Percentiles rank a stretch among this genome's conserved stretches.
Conservation (phyloP, 1,140 invertebrate species). For the Conopomorpha cramerella region DNA sequence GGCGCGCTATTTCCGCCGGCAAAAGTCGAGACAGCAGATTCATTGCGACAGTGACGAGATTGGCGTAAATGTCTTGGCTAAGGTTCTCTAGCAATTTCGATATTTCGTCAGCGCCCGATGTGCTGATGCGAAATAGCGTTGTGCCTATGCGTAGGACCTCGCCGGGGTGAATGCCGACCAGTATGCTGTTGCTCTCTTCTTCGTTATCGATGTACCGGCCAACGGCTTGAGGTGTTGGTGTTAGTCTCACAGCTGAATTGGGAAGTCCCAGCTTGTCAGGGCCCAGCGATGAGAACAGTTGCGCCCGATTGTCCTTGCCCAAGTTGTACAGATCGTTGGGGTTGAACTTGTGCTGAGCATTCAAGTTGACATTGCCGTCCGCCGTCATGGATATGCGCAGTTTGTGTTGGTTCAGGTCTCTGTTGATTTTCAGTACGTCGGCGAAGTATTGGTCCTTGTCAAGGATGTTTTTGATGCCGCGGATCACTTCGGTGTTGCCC, state of each 20-base stretch:
- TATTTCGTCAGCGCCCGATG: constrained; percentile 31
- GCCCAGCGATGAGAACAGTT: constrained; percentile 30
- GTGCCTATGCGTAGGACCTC: constrained; percentile 36
- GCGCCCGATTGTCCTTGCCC: constrained; percentile 18
- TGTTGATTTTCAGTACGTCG: constrained; percentile 41
- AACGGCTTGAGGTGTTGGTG: constrained; percentile 14
- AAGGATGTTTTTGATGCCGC: constrained; percentile 35
- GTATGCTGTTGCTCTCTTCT: constrained; percentile 18
- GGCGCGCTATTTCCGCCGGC: constrained; percentile 27
- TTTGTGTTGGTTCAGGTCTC: constrained; percentile 41
- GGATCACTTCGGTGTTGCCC: constrained; percentile 49
- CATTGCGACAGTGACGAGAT: constrained; percentile 36
- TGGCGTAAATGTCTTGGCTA: constrained; percentile 32
- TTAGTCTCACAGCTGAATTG: constrained; percentile 28
- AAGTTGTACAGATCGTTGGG: constrained; percentile 32
- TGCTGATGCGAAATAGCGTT: constrained; percentile 26
- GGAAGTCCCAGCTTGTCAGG: constrained; percentile 14
- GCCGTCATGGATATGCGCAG: constrained; percentile 45
- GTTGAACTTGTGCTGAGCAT: constrained; percentile 36
- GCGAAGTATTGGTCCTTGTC: constrained; percentile 50
- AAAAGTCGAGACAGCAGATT: constrained; percentile 32
- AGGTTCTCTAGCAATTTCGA: constrained; percentile 29
- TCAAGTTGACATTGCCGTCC: constrained; percentile 44
- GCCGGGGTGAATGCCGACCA: constrained; percentile 33
- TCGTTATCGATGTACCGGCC: constrained; percentile 15